Evolutionary conservation across 2,113 vertebrate species (phyloP).

Genomic region (Marmota flaviventris): DNA sequence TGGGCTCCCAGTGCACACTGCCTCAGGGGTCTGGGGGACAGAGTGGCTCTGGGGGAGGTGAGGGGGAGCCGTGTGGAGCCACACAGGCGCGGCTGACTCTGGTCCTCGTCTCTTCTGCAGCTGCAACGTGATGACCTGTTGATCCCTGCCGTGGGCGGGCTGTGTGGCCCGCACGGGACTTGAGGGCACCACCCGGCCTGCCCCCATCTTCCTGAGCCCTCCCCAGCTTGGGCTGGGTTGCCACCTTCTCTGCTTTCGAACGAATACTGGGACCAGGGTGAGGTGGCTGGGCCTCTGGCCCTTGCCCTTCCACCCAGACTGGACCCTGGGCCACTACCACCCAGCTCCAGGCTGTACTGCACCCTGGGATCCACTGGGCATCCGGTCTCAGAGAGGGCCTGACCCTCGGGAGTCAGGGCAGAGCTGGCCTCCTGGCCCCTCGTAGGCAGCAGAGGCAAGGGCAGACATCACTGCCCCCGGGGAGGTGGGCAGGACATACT

Average conservation of each 20-base stretch:
- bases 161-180: slow-evolving; percentile 6
- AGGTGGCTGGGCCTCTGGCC: neutral
- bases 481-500: neutral
- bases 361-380: neutral
- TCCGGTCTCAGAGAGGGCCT: neutral
- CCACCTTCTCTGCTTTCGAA: neutral
- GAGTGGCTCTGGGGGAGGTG: neutral
- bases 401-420: neutral
- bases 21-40: too few relatives aligned
- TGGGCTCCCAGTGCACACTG: neutral
- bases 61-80: too few relatives aligned
- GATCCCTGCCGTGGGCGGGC: neutral
- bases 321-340: neutral
- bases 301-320: neutral
- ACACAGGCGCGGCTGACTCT: neutral
- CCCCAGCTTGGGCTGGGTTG: slow-evolving; percentile 1
- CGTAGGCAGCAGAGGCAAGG: slow-evolving; percentile 25
- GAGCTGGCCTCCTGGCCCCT: neutral
- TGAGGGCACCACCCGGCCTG: neutral
- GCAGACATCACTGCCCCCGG: neutral
- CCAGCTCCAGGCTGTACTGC: neutral
- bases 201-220: slow-evolving; percentile 65
- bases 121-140: slow-evolving; percentile 78
- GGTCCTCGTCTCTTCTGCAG: neutral
- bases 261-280: neutral